Base-by-base conservation (phyloP, 1,140 invertebrate species). In the Aphaenogaster rudis region DNA sequence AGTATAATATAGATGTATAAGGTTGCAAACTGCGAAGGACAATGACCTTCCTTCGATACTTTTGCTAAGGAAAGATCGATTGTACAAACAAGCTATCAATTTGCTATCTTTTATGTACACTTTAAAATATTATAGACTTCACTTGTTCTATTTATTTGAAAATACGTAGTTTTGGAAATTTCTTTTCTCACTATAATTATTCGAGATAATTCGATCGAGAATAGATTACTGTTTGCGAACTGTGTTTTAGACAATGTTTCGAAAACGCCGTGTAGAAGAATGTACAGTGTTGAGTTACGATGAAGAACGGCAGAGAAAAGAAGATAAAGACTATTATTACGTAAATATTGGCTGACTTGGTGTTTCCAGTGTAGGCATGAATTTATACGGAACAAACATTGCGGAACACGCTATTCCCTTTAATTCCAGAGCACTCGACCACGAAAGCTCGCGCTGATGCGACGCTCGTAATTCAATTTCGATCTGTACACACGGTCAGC, bases 391-490 rank as follows among this genome's bases (percentile, higher is more conserved):
- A 33, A 54, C 66, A 57, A 69, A 36, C 69, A 76, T 39, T 13
- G 54, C 42, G 69, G 54, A 76, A 74, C 64, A 36, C 48, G 21
- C 69, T 13, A 59, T 84, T 76, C 69, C 69, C 80, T 84, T 84
- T 84, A 84, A 84, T 84, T 76, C 54, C 42, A 33, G 21, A 50
- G 80, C 33, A 54, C 42, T 50, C 69, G 80, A 61, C 54, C 69
- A 39, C 54, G 54, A 74, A 71, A 74, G 42, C 33, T 71, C 69
- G 54, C 42, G 54, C 69, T 17, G 67, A 48, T 36, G 52, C 67
- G 67, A 82, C 54, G 54, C 39, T 17, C 54, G 69, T 84, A 84
- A 84, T 84, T 84, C 42, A 84, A 84, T 76, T 84, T 84, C 80
- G 69, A 76, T 76, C 39, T 63, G 42, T n/a, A 76, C 54, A 82